Percentiles rank a stretch among this genome's conserved stretches.
Conservation (phyloP, 2,797 vertebrate genomes). For the Pangasius larnaudii region DNA sequence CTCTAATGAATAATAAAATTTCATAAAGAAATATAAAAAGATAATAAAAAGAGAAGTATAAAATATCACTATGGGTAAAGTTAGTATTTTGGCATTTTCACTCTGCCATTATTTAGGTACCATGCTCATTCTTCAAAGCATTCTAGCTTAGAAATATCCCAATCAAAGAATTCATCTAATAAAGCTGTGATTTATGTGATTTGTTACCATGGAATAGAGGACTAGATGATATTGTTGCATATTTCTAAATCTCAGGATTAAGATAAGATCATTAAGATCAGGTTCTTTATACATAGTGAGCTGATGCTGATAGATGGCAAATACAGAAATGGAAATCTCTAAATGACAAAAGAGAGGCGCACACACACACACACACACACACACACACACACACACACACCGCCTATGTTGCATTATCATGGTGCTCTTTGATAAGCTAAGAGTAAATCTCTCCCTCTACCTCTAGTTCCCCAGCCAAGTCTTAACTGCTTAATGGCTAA, state of each 20-base stretch:
- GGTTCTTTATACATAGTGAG: background rate
- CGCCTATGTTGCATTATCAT: conserved; percentile 51
- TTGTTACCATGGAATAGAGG: background rate
- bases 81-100: background rate
- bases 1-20: background rate
- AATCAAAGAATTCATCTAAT: background rate
- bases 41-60: background rate
- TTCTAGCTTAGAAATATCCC: background rate
- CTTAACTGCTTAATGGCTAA: conserved; percentile 34
- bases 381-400: conserved; percentile 39
- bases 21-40: background rate
- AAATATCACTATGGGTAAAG: background rate
- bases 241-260: background rate
- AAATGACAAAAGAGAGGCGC: conserved; percentile 3
- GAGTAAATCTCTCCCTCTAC: conserved; percentile 33
- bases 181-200: background rate
- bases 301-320: background rate
- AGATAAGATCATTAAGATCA: background rate
- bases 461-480: conserved; percentile 27
- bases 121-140: background rate
- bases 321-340: background rate
- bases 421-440: conserved; percentile 50
- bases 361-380: conserved; percentile 42
- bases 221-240: background rate
- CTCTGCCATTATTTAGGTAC: background rate